A percentile compares a stretch with the other conserved stretches of the same genome.
Conservation (phyloP, 2,113 vertebrate genomes). For the Otolemur garnettii region DNA sequence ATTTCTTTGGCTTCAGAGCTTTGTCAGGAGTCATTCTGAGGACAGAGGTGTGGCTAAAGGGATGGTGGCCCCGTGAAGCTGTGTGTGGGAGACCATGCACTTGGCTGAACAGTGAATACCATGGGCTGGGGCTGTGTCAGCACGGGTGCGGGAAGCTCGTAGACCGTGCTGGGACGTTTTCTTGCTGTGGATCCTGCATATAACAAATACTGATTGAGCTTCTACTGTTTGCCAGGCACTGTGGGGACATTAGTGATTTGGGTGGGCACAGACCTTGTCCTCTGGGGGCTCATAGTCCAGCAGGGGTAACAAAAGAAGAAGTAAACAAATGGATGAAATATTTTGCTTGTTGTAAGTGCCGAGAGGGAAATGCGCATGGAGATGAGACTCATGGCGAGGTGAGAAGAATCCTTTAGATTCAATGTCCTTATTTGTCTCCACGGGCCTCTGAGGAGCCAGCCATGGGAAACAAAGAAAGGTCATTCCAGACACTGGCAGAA, state of each 20-base stretch:
- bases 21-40: background rate
- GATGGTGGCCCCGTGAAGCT: background rate
- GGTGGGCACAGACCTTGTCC: background rate
- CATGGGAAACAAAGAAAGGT: background rate
- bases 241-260: too few relatives aligned
- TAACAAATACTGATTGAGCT: background rate
- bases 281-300: background rate
- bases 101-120: background rate
- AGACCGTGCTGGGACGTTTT: background rate
- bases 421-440: background rate
- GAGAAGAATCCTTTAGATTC: background rate
- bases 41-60: background rate
- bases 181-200: background rate
- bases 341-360: background rate
- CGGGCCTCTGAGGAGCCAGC: background rate
- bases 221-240: background rate
- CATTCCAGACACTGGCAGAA: background rate
- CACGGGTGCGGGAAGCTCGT: accelerated
- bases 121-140: background rate
- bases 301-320: background rate
- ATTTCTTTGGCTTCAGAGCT: constrained; percentile 11
- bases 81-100: background rate
- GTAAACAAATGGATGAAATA: background rate
- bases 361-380: background rate
- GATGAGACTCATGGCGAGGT: background rate